Base-by-base conservation (phyloP, 1,140 invertebrate species). In the Drosophila biarmipes region DNA sequence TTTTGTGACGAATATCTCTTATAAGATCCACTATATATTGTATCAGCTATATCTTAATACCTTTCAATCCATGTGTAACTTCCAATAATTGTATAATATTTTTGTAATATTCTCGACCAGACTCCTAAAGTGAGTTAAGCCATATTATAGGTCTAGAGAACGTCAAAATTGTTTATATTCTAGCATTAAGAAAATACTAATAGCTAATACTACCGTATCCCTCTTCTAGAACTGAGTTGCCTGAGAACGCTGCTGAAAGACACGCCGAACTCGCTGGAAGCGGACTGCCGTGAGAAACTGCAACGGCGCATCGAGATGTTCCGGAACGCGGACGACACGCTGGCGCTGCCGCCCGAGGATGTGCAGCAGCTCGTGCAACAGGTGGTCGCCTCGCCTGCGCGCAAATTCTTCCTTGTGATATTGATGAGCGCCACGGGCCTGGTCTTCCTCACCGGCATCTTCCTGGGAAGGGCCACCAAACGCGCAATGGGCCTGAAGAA, bases 281-380 rank as follows among this genome's bases (percentile, higher is more conserved):
- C 93, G 46, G 95, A 97, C 72, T 98, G 97, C 92, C 94, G 95
- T 73, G 95, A 94, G 73, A 96, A 96, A 94, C 92, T 98, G 46
- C 93, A 94, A 54, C 95, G 95, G 62, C 94, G 97, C 78, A 95
- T 97, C 78, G 95, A 98, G 93, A 97, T 98, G 96, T 98, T 97
- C 91, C 95, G 94, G 93, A 96, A 96, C 93, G 97, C 97, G 21
- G 96, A 95, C 34, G 94, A 96, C 93, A 96, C 94, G 11, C 73
- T 93, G 10, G 92, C 94, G 11, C 63, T 69, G 51, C 91, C 92
- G 38, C 94, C 95, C 11, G 95, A 96, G 82, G 95, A 94, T 67
- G 92, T 98, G 35, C 93, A 94, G 75, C 95, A 97, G 84, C 80
- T 98, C 6, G 95, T 96, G 84, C 78, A 93, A 80, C 93, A 95